Conservation (phyloP, 2,113 vertebrate genomes). For the Telmatochromis sp. region DNA sequence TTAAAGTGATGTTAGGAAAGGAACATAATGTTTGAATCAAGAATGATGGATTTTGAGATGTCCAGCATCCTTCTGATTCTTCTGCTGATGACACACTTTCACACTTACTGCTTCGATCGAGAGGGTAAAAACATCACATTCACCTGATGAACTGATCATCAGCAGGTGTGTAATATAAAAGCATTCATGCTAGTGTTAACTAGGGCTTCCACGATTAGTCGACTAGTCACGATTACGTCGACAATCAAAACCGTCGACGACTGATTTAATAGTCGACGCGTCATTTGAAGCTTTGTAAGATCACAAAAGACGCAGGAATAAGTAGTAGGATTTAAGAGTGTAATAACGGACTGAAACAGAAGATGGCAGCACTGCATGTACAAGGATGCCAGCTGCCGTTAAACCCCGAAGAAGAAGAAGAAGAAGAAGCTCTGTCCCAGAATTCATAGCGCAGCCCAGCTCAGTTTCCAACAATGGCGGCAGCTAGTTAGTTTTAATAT, state of each 20-base stretch:
- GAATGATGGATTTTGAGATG: neutral
- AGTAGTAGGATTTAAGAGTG: too few species aligned
- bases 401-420: too few species aligned
- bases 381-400: too few species aligned
- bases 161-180: neutral
- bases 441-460: accelerated
- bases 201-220: too few species aligned
- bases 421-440: too few species aligned
- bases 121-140: neutral
- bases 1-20: neutral
- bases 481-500: too few species aligned
- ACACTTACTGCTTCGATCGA: accelerated
- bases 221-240: too few species aligned
- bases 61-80: neutral
- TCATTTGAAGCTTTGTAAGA: too few species aligned
- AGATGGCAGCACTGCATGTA: too few species aligned
- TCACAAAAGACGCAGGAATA: accelerated
- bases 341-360: too few species aligned
- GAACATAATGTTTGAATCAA: neutral
- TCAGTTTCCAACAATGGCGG: too few species aligned
- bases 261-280: too few species aligned
- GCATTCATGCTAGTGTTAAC: neutral
- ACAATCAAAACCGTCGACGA: accelerated
- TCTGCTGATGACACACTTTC: neutral
- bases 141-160: neutral